Evolutionary conservation across 2,888 invertebrate genomes (phyloP).

Genomic region (Zelleria hepariella): DNA sequence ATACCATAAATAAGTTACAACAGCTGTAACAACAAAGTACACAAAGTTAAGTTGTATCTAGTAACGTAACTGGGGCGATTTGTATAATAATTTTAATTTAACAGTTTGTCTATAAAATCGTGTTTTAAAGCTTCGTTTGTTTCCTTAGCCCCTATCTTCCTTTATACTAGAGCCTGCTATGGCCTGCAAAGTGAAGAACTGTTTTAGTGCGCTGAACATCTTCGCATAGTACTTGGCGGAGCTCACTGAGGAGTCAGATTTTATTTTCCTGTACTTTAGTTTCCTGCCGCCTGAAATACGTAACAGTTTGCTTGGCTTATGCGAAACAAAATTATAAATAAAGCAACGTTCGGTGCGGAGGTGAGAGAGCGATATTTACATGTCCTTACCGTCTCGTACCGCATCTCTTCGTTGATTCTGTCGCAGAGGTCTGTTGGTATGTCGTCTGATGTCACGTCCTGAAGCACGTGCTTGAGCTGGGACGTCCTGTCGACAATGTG

Average conservation of each 20-base stretch:
- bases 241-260: conserved; percentile 57
- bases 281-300: conserved; percentile 66
- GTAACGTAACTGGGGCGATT: not conserved
- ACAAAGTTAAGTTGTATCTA: conserved; percentile 26
- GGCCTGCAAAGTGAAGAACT: conserved; percentile 67
- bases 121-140: not conserved
- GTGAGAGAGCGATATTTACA: conserved; percentile 52
- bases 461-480: conserved; percentile 85
- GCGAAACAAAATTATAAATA: conserved; percentile 27
- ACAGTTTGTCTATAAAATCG: not conserved
- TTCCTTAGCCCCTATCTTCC: conserved; percentile 36
- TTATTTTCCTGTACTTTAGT: conserved; percentile 62
- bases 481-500: conserved; percentile 73
- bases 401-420: conserved; percentile 91
- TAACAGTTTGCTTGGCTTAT: conserved; percentile 33
- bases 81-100: not conserved
- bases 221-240: conserved; percentile 61
- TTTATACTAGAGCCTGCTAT: conserved; percentile 61
- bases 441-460: conserved; percentile 90
- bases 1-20: conserved; percentile 44
- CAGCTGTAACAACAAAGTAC: conserved; percentile 40
- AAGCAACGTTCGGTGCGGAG: conserved; percentile 11
- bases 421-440: conserved; percentile 92
- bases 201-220: conserved; percentile 66
- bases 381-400: conserved; percentile 87